phyloP scores from a whole-genome alignment of 2,113 vertebrate genomes.

The Chamaea fasciata region DNA sequence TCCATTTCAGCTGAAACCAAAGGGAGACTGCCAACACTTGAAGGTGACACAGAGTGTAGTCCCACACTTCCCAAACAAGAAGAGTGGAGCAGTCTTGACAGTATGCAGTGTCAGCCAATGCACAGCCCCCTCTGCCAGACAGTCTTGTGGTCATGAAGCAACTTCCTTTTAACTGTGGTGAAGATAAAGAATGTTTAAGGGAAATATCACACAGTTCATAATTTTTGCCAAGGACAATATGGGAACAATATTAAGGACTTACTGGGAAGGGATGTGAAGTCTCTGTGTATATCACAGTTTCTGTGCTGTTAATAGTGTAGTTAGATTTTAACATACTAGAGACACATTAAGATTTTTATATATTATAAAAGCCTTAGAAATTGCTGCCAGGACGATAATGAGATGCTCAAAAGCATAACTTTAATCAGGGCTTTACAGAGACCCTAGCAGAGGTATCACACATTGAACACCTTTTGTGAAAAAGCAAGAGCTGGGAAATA shows the following conservation, averaged over 20 bases:
- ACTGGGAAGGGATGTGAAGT: background rate
- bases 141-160: background rate
- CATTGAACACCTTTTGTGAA: background rate
- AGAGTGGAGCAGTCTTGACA: background rate
- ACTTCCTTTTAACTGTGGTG: background rate
- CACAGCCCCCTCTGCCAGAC: background rate
- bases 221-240: background rate
- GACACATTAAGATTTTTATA: background rate
- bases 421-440: background rate
- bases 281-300: background rate
- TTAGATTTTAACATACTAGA: background rate
- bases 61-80: background rate
- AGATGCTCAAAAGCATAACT: background rate
- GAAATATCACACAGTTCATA: background rate
- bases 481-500: background rate
- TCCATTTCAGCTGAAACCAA: background rate
- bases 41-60: background rate
- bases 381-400: background rate
- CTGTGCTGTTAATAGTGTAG: background rate
- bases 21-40: background rate
- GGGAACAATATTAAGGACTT: background rate
- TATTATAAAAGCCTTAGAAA: background rate
- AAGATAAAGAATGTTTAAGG: background rate
- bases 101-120: fast-evolving
- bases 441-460: background rate